These are phyloP conservation scores for Spilarctia lutea DNA, from an alignment of 2,888 invertebrate species.

Conservation along the genomic window DNA sequence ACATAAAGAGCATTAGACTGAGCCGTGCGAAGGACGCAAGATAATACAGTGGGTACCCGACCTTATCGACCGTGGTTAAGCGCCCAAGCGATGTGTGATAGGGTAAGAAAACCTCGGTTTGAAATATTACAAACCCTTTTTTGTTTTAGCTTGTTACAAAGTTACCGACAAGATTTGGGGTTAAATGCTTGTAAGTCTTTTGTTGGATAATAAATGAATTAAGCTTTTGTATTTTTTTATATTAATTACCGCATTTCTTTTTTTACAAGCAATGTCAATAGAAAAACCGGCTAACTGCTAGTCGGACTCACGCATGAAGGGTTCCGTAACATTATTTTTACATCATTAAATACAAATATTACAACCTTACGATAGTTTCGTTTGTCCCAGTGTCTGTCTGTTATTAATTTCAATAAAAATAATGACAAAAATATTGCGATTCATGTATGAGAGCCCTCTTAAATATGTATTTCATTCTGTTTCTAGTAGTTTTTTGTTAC, in stretches of 20 bases:
- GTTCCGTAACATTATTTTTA: too few species aligned
- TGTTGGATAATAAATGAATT: constrained; percentile 27
- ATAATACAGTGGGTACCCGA: constrained; percentile 57
- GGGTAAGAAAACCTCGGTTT: constrained; percentile 49
- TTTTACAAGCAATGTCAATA: not conserved
- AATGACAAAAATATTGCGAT: too few species aligned
- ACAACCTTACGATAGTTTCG: too few species aligned
- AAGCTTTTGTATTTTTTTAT: constrained; percentile 13
- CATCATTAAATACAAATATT: too few species aligned
- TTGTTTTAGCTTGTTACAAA: constrained; percentile 40
- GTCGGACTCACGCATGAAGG: too few species aligned
- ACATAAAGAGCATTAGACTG: constrained; percentile 73
- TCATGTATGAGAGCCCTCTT: too few species aligned
- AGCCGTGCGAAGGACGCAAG: constrained; percentile 60
- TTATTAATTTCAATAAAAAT: too few species aligned
- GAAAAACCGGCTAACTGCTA: not conserved
- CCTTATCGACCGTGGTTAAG: constrained; percentile 52
- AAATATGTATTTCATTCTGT: too few species aligned
- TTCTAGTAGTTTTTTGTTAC: too few species aligned
- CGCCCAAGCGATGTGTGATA: constrained; percentile 58
- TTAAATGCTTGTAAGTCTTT: constrained; percentile 33
- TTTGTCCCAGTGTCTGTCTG: too few species aligned
- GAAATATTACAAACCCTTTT: constrained; percentile 51
- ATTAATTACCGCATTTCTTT: constrained; percentile 9
- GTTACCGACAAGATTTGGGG: constrained; percentile 43